phyloP scores from a whole-genome alignment of 1,140 invertebrate genomes.

The Chironomus tepperi region DNA sequence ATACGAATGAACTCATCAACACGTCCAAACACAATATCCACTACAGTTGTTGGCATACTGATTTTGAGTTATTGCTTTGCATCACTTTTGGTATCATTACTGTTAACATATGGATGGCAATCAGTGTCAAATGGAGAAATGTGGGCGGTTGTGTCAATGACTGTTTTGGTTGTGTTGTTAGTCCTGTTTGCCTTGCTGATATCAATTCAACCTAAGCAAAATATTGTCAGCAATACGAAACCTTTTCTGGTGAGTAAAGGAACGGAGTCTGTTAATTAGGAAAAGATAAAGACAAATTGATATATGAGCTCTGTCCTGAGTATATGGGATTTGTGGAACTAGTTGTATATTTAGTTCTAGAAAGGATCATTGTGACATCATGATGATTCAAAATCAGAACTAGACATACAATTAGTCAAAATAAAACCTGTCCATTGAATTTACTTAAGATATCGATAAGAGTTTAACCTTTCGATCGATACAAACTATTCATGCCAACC shows the following conservation, averaged over 20 bases:
- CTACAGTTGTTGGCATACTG: neutral
- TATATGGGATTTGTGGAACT: too few species aligned
- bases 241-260: slow-evolving; percentile 4
- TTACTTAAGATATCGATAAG: too few species aligned
- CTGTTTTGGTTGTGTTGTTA: neutral
- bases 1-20: neutral
- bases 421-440: too few species aligned
- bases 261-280: too few species aligned
- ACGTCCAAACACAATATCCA: neutral
- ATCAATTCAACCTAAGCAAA: neutral
- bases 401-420: too few species aligned
- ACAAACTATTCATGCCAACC: too few species aligned
- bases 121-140: neutral
- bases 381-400: too few species aligned
- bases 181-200: neutral
- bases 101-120: neutral
- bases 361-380: too few species aligned
- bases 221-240: neutral
- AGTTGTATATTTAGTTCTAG: too few species aligned
- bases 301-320: too few species aligned
- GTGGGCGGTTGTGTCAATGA: neutral
- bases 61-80: neutral
- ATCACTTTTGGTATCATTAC: neutral
- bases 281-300: too few species aligned
- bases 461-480: too few species aligned